Evolutionary conservation across 1,140 invertebrate genomes (phyloP).

Genomic region (Gonioctena quinquepunctata): DNA sequence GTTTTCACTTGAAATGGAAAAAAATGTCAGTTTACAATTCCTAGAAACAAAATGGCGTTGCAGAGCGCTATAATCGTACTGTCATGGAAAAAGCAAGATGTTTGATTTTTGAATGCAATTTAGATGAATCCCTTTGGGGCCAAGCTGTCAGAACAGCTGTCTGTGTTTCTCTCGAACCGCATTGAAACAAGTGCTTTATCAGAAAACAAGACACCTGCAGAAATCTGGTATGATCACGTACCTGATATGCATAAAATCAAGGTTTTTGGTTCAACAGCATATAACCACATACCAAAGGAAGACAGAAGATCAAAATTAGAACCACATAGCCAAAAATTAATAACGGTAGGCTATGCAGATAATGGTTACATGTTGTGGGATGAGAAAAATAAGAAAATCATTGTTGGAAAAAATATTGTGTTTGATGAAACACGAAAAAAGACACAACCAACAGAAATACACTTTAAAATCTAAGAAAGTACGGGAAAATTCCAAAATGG

Average conservation of each 20-base stretch:
- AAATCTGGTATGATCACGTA: slow-evolving; percentile 30
- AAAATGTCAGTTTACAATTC: slow-evolving; percentile 27
- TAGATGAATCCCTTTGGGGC: slow-evolving; percentile 42
- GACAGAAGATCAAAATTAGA: slow-evolving; percentile 32
- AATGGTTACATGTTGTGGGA: slow-evolving; percentile 37
- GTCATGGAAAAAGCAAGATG: slow-evolving; percentile 47
- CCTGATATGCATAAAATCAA: slow-evolving; percentile 30
- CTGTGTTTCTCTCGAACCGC: slow-evolving; percentile 55
- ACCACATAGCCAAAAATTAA: slow-evolving; percentile 27
- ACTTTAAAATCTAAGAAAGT: too few species aligned
- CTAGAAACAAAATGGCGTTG: slow-evolving; percentile 52
- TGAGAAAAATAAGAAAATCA: slow-evolving; percentile 34
- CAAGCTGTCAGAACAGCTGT: slow-evolving; percentile 53
- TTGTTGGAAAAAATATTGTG: slow-evolving; percentile 44
- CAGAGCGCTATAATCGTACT: slow-evolving; percentile 53
- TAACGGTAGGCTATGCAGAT: slow-evolving; percentile 32
- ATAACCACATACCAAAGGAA: slow-evolving; percentile 35
- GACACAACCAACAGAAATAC: too few species aligned
- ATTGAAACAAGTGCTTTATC: slow-evolving; percentile 30
- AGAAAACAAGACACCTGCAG: slow-evolving; percentile 17
- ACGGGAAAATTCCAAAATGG: too few species aligned
- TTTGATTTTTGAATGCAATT: slow-evolving; percentile 41
- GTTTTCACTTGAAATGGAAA: slow-evolving; percentile 36
- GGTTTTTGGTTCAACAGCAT: slow-evolving; percentile 47
- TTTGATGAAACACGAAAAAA: too few species aligned